phyloP scores from a whole-genome alignment of 2,113 vertebrate species.

The Neoarius graeffei region DNA sequence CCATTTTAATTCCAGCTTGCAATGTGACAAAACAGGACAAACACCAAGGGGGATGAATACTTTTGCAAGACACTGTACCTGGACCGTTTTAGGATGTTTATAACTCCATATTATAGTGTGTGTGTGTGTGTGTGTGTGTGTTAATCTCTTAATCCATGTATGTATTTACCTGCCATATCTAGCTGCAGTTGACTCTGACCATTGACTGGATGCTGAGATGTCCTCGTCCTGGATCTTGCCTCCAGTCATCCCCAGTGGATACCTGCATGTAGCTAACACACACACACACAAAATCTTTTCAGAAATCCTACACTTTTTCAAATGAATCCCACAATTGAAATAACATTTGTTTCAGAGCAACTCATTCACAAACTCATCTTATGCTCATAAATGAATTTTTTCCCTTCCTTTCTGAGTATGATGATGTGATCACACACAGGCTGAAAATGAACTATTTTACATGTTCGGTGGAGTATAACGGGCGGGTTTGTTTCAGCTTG shows the following conservation, averaged over 20 bases:
- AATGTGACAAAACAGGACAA: no score
- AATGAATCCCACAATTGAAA: background rate
- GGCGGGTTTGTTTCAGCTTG: constrained; percentile 31
- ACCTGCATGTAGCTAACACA: constrained; percentile 85
- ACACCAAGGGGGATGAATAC: no score
- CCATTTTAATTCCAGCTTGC: no score
- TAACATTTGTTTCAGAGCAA: background rate
- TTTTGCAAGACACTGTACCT: no score
- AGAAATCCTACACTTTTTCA: background rate
- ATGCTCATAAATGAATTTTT: background rate
- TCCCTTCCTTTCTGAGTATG: background rate
- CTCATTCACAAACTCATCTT: background rate
- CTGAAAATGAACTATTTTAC: background rate
- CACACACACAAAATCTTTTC: background rate
- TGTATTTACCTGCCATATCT: constrained; percentile 94
- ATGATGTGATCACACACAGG: background rate
- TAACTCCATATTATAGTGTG: background rate
- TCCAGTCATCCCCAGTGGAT: constrained; percentile 93
- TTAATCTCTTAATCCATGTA: no score
- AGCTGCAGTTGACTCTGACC: constrained; percentile 96
- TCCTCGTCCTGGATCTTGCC: constrained; percentile 94
- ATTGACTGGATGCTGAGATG: constrained; percentile 96
- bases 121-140: no score
- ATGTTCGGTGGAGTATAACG: constrained; percentile 10
- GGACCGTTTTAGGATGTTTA: background rate